Base-by-base conservation (phyloP, 2,888 invertebrate genomes). In the Oeneis ivallda region DNA sequence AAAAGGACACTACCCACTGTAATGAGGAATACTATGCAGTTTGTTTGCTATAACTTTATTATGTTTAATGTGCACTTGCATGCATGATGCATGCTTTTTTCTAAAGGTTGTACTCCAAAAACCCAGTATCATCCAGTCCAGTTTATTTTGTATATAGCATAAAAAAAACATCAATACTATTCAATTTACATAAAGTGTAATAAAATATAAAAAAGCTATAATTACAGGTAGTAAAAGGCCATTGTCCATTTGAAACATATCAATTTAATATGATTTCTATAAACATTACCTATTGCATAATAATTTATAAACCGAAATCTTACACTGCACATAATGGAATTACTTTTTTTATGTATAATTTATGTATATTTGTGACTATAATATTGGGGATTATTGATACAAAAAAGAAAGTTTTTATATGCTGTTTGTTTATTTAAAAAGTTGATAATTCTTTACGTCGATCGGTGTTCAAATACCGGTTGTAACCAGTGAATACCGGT, bases 241-340 rank as follows among this genome's bases (percentile, higher is more conserved):
- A 79, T 76, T 74, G 75, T 87, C 85, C 85, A 85, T 90, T 89
- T 90, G 85, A 82, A 90, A 88, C 88, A 84, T 89, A 81, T 87
- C 81, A 89, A 90, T 91, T 92, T 92, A 91, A 92, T 92, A 84
- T 83, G 86, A 87, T 85, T 84, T 84, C 81, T 91, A 89, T 86
- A 81, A 89, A 91, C 84, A 90, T 86, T 87, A 84, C 83, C 89
- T 90, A 88, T 86, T 85, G 85, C 79, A 89, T 85, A 88, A 89
- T 85, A 88, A 85, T 86, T 84, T 78, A 85, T 80, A 79, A 85
- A 86, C 82, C 81, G 80, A 82, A 85, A 79, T 79, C 74, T 83
- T 79, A 84, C 80, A 87, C 79, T 83, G 84, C 74, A 82, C 89
- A 89, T 88, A 75, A 71, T 80, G 78, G 67, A 77, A 75, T 68